Conservation (phyloP, 1,140 invertebrate species). For the Drosophila baimaii region DNA sequence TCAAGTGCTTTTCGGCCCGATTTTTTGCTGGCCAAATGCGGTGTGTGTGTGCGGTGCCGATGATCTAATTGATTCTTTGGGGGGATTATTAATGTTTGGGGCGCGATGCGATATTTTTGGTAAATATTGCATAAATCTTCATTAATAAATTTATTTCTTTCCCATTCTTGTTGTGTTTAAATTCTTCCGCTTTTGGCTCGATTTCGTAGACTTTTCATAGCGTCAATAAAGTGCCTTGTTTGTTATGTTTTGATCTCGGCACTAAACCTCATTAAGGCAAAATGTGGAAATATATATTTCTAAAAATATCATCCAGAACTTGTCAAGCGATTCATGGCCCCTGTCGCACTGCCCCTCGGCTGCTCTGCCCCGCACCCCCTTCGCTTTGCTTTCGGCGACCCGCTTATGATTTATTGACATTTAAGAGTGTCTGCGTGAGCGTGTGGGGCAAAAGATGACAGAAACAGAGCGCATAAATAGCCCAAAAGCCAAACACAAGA, state of each 20-base stretch:
- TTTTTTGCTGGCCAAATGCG: slow-evolving; percentile 20
- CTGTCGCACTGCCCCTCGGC: slow-evolving; percentile 1
- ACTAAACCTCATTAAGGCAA: slow-evolving; percentile 67
- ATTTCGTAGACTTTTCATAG: slow-evolving; percentile 22
- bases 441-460: slow-evolving; percentile 44
- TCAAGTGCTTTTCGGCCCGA: slow-evolving; percentile 42
- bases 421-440: slow-evolving; percentile 64
- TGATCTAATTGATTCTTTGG: slow-evolving; percentile 46
- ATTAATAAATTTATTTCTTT: slow-evolving; percentile 36
- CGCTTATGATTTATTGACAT: slow-evolving; percentile 77
- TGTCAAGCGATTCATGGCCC: slow-evolving; percentile 36
- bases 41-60: slow-evolving; percentile 25
- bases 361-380: not conserved
- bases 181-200: slow-evolving; percentile 22
- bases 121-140: slow-evolving; percentile 56
- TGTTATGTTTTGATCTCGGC: slow-evolving; percentile 65
- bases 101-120: slow-evolving; percentile 25
- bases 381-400: slow-evolving; percentile 2
- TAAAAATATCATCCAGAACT: slow-evolving; percentile 57
- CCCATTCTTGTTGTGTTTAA: not conserved
- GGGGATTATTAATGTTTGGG: slow-evolving; percentile 39
- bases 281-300: slow-evolving; percentile 39
- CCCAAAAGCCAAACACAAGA: slow-evolving; percentile 33
- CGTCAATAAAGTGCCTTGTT: slow-evolving; percentile 55
- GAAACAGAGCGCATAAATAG: slow-evolving; percentile 52